These are phyloP conservation scores for Ochotona curzoniae DNA, from an alignment of 2,113 vertebrate species.

Conservation along the genomic window DNA sequence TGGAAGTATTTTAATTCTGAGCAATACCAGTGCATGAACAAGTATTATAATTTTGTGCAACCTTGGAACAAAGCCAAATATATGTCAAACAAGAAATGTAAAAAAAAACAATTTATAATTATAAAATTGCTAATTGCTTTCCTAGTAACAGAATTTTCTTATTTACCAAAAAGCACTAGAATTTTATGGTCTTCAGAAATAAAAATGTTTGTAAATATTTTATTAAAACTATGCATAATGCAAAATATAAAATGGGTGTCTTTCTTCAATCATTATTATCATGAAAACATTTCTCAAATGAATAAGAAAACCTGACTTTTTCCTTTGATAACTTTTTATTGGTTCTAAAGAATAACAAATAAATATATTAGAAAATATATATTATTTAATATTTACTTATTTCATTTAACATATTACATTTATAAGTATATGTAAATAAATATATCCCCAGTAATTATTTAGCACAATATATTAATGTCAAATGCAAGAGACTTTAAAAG, in stretches of 20 bases:
- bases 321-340: neutral
- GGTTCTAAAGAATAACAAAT: neutral
- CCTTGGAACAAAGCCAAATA: constrained; percentile 26
- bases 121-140: constrained; percentile 44
- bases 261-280: neutral
- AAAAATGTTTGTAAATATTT: constrained; percentile 3
- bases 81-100: constrained; percentile 35
- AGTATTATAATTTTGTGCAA: neutral
- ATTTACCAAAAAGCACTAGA: constrained; percentile 10
- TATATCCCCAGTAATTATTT: neutral
- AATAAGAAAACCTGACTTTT: neutral
- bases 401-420: no score
- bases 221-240: neutral
- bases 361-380: neutral
- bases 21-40: neutral
- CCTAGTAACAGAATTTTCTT: neutral
- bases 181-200: neutral
- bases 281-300: constrained; percentile 34
- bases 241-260: neutral
- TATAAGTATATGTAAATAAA: no score
- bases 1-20: neutral
- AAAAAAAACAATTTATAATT: neutral
- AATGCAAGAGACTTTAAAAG: neutral
- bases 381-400: no score
- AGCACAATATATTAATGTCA: neutral